phyloP scores from a whole-genome alignment of 2,797 vertebrate species.

The Ceyx erithaca region DNA sequence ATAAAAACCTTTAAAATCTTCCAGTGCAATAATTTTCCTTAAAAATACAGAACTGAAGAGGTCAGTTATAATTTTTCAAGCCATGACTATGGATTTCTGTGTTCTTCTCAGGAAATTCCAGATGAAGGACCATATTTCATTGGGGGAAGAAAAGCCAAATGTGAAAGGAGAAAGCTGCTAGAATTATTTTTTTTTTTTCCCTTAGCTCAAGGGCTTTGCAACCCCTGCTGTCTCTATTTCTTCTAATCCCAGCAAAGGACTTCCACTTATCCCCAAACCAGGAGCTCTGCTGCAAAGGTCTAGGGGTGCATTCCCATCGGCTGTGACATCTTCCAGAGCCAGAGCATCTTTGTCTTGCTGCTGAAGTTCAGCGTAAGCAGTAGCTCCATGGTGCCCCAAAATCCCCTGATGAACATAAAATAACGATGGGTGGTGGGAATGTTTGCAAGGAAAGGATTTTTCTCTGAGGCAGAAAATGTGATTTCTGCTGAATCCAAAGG shows the following conservation, averaged over 20 bases:
- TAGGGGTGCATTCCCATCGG: neutral
- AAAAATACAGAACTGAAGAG: neutral
- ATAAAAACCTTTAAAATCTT: neutral
- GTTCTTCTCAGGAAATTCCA: neutral
- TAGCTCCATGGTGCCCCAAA: fast-evolving
- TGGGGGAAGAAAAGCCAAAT: neutral
- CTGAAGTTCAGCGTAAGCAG: neutral
- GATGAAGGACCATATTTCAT: neutral
- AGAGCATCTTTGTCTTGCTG: neutral
- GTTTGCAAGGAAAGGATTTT: neutral
- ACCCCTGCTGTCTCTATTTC: neutral
- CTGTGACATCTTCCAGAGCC: neutral
- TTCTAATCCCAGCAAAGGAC: neutral
- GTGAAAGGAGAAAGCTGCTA: neutral
- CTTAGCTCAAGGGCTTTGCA: neutral
- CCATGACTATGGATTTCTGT: neutral
- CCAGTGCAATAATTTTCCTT: neutral
- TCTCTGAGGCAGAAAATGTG: neutral
- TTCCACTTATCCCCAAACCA: neutral
- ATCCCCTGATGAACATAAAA: neutral
- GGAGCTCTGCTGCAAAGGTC: neutral
- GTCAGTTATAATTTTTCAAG: neutral
- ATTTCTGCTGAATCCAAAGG: neutral
- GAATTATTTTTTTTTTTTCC: neutral
- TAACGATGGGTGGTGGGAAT: neutral